phyloP scores from a whole-genome alignment of 2,113 vertebrate genomes.

The Eclectus roratus region DNA sequence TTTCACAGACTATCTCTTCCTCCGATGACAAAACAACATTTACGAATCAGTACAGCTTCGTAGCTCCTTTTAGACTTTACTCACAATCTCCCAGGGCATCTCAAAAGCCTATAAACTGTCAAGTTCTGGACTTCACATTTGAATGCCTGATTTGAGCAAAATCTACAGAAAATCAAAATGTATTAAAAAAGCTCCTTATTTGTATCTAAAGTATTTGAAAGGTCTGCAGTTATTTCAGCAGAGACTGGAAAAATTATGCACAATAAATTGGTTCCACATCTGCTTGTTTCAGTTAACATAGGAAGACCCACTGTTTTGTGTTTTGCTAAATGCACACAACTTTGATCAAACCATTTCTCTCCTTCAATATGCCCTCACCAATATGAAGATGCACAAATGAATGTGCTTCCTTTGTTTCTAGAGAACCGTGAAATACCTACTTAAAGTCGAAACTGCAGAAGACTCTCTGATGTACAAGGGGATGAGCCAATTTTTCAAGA shows the following conservation, averaged over 20 bases:
- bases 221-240: constrained; percentile 1
- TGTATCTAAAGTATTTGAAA: neutral
- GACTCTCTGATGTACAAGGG: neutral
- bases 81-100: neutral
- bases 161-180: constrained; percentile 15
- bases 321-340: constrained; percentile 51
- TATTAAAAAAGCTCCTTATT: neutral
- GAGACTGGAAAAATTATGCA: constrained; percentile 51
- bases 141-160: neutral
- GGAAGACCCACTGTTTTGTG: constrained; percentile 26
- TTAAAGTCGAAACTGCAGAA: neutral
- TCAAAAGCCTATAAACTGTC: constrained; percentile 18
- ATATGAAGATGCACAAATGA: neutral
- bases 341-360: constrained; percentile 44
- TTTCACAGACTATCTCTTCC: neutral
- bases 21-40: neutral
- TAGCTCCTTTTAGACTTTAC: neutral
- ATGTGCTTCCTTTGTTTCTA: neutral
- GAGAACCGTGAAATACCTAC: neutral
- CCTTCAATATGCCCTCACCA: neutral
- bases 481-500: neutral
- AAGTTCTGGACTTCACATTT: neutral
- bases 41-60: neutral
- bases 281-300: constrained; percentile 43
- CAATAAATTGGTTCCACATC: constrained; percentile 57